Base-by-base conservation (phyloP, 2,113 vertebrate species). In the Aleadryas rufinucha region DNA sequence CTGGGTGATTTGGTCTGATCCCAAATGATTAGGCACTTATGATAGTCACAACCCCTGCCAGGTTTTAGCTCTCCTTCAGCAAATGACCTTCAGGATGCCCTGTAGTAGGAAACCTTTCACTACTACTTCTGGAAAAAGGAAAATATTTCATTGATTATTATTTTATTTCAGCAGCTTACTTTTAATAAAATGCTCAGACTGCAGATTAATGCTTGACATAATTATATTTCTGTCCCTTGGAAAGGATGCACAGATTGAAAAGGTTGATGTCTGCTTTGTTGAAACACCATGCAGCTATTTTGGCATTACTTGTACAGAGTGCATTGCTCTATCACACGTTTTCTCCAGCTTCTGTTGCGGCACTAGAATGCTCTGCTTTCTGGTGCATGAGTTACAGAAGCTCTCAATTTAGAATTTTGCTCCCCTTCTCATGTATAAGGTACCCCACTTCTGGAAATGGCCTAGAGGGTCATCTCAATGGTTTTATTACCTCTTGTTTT, bases 1-100 rank as follows among this genome's bases (percentile, higher is more conserved):
- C 39, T 39, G 47, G 39, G 30, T 92, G 93, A 82, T 96, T 93
- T 91, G 52, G 14, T 89, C 81, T 93, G 83, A 77, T 84, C 76
- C 27, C 59, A 70, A 76, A 47, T 94, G 80, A 79, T 87, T 68
- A 80, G 74, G 69, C 54, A 89, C 21, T 86, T 92, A 65, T 23
- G 74, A 66, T 41, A 91, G 79, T 77, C 69, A 64, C 0, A 9
- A 23, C 16, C 27, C 54, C 41, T 87, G 60, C 71, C 44, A 56
- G 39, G 16, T 81, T 80, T 84, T 81, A 81, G 41, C 11, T 83
- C 14, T 74, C 22, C 18, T 75, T 83, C 61, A 66, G 65, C 39
- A 77, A 87, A 81, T 53, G 83, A 86, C 87, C 75, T 95, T 91
- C 82, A 79, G 37, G n/a, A 84, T 64, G 33, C 4, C 13, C 16